Evolutionary conservation across 1,140 invertebrate genomes (phyloP).

Genomic region (Lysiphlebus fabarum): DNA sequence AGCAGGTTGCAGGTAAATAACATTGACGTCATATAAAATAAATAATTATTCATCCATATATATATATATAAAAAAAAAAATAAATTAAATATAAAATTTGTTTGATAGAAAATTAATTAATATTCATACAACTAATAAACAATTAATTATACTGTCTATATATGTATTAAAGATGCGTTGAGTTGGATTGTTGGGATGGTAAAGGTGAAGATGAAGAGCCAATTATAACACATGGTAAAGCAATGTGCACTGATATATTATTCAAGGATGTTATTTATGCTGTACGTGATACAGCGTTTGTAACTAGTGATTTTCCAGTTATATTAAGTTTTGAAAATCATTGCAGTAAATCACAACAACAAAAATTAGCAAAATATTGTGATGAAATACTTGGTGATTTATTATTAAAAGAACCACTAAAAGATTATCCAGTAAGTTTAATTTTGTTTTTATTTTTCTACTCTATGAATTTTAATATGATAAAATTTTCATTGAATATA

Average conservation of each 20-base stretch:
- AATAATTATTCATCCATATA: no score
- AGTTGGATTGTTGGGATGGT: constrained; percentile 99
- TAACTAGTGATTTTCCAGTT: constrained; percentile 95
- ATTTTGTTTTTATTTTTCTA: neutral
- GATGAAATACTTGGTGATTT: constrained; percentile 94
- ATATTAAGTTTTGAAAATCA: constrained; percentile 99
- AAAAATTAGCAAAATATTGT: constrained; percentile 98
- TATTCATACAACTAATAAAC: no score
- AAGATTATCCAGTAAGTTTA: constrained; percentile 77
- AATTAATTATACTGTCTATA: neutral
- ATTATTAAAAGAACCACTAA: constrained; percentile 83
- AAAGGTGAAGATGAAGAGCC: constrained; percentile 95
- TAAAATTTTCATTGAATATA: no score
- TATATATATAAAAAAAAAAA: neutral
- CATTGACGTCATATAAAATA: constrained; percentile 15
- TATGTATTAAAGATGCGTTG: constrained; percentile 76
- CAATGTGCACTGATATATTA: constrained; percentile 98
- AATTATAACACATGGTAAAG: constrained; percentile 98
- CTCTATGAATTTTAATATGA: neutral
- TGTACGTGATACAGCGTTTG: constrained; percentile 95
- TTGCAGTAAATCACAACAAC: constrained; percentile 95
- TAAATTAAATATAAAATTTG: constrained; percentile 7
- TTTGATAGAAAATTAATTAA: neutral
- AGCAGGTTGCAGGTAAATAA: constrained; percentile 79
- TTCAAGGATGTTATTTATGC: constrained; percentile 99